Evolutionary conservation across 2,113 vertebrate species (phyloP).

Genomic region (Gymnarchus niloticus): DNA sequence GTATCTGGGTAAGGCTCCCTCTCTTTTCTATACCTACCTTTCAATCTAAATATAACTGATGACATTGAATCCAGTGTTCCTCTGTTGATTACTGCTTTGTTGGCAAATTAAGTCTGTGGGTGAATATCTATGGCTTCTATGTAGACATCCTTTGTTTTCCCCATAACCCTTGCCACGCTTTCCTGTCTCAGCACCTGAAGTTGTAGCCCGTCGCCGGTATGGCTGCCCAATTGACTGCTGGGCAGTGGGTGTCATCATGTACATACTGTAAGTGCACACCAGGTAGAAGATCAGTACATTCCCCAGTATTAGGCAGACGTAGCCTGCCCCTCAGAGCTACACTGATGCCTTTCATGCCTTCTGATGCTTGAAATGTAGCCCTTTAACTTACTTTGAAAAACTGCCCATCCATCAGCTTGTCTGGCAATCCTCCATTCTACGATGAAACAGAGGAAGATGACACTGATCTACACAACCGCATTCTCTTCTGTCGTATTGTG

Average conservation of each 20-base stretch:
- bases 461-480: constrained; percentile 70
- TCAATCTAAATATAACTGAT: background rate
- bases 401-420: constrained; percentile 48
- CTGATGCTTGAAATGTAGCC: background rate
- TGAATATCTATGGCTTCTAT: background rate
- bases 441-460: constrained; percentile 76
- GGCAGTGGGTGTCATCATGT: constrained; percentile 78
- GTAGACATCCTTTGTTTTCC: background rate
- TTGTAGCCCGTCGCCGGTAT: constrained; percentile 73
- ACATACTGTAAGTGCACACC: constrained; percentile 67
- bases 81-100: background rate
- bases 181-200: constrained; percentile 65
- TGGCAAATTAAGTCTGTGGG: too few species aligned
- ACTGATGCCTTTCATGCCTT: constrained; percentile 23
- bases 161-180: background rate
- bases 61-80: background rate
- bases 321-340: background rate
- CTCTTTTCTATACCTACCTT: background rate
- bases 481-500: constrained; percentile 77
- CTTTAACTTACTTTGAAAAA: background rate
- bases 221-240: constrained; percentile 78
- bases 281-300: background rate
- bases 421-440: constrained; percentile 77
- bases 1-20: constrained; percentile 60
- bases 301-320: background rate